Evolutionary conservation across 2,888 invertebrate genomes (phyloP).

Genomic region (Artemia sinica): DNA sequence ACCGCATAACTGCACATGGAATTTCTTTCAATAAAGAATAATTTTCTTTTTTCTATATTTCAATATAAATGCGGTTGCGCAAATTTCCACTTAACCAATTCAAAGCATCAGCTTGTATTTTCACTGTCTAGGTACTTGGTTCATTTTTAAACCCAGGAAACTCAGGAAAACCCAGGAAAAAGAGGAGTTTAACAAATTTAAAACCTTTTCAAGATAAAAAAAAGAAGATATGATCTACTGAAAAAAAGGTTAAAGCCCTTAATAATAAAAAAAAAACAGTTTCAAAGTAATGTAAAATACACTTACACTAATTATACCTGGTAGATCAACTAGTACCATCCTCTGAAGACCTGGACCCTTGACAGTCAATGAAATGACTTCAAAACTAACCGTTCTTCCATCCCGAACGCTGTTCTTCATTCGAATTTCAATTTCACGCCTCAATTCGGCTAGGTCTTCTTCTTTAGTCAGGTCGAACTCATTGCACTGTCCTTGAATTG

Average conservation of each 20-base stretch:
- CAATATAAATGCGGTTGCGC: no score
- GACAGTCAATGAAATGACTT: conserved; percentile 94
- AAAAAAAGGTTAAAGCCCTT: not conserved
- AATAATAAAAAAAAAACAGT: no score
- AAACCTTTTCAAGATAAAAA: conserved; percentile 18
- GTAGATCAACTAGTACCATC: conserved; percentile 95
- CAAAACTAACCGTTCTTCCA: conserved; percentile 86
- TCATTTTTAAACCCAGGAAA: no score
- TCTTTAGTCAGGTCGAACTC: conserved; percentile 96
- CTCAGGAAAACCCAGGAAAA: no score
- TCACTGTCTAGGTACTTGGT: no score
- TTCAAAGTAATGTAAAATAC: no score
- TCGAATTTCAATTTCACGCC: conserved; percentile 58
- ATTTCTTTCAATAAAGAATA: no score
- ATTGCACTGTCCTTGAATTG: conserved; percentile 82
- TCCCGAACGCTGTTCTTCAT: conserved; percentile 87
- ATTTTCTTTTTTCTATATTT: no score
- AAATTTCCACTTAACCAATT: no score
- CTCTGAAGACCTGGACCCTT: conserved; percentile 92
- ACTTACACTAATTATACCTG: conserved; percentile 86
- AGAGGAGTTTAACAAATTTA: no score
- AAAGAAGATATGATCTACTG: conserved; percentile 16
- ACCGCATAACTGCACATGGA: no score
- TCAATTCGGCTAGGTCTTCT: conserved; percentile 68
- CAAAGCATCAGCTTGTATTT: no score